Percentiles rank a stretch among this genome's conserved stretches.
phyloP scores from a whole-genome alignment of 2,113 vertebrate species.

The Tachysurus fulvidraco region DNA sequence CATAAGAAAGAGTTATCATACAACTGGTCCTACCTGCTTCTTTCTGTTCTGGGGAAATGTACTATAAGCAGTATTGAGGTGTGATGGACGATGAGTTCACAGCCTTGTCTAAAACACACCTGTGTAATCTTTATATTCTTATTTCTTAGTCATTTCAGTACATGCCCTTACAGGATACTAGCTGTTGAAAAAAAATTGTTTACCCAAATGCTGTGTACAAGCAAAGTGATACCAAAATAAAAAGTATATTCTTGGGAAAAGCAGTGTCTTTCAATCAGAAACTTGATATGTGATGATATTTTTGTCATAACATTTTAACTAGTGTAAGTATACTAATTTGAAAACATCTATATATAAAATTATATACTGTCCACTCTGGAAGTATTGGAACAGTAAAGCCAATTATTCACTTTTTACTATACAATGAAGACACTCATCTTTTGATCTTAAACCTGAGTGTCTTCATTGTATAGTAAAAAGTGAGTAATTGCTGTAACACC shows the following conservation, averaged over 20 bases:
- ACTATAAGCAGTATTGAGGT: neutral
- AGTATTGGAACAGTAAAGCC: too few species aligned
- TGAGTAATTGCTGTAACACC: too few species aligned
- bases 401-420: neutral
- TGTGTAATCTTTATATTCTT: neutral
- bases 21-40: constrained; percentile 19
- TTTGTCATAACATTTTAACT: neutral
- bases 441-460: too few species aligned
- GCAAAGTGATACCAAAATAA: neutral
- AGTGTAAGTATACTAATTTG: neutral
- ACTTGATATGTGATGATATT: neutral
- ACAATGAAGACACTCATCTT: neutral
- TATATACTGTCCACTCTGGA: neutral
- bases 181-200: neutral
- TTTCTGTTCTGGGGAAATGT: neutral
- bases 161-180: neutral
- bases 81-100: neutral
- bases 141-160: neutral
- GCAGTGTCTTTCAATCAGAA: neutral
- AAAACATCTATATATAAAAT: neutral
- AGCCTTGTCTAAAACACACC: constrained; percentile 2
- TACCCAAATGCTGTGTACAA: neutral
- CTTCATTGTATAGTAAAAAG: too few species aligned
- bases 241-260: neutral
- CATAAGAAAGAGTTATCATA: neutral